phyloP scores from a whole-genome alignment of 2,888 invertebrate species.

The Drosophila merina region DNA sequence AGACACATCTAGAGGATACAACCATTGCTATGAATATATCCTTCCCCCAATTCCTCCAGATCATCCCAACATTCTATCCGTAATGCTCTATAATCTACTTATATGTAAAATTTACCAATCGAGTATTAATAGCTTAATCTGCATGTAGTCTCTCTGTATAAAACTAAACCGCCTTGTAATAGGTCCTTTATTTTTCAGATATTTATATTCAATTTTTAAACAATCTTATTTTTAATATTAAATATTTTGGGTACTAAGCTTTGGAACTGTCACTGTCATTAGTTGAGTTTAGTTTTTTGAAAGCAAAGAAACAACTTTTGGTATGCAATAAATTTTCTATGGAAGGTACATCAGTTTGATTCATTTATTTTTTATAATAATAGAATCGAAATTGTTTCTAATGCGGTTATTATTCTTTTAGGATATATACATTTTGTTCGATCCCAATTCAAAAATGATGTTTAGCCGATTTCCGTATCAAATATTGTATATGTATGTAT shows the following conservation, averaged over 20 bases:
- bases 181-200: not conserved
- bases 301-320: no score
- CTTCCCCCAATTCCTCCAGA: not conserved
- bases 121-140: conserved; percentile 76
- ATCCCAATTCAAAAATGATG: conserved; percentile 8
- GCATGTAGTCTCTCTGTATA: conserved; percentile 57
- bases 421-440: not conserved
- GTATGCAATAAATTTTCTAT: no score
- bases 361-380: no score
- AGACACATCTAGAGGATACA: conserved; percentile 19
- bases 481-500: conserved; percentile 53
- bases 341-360: no score
- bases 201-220: no score
- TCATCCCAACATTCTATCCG: conserved; percentile 22
- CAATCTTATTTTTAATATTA: no score
- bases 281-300: no score
- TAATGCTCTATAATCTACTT: conserved; percentile 50
- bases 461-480: conserved; percentile 34
- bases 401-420: not conserved
- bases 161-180: conserved; percentile 41
- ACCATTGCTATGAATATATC: conserved; percentile 5
- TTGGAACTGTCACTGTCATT: not conserved
- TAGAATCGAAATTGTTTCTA: no score
- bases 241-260: no score
- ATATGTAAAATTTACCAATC: conserved; percentile 69